phyloP scores from a whole-genome alignment of 1,140 invertebrate species.

The Druon quercuslanigerum region DNA sequence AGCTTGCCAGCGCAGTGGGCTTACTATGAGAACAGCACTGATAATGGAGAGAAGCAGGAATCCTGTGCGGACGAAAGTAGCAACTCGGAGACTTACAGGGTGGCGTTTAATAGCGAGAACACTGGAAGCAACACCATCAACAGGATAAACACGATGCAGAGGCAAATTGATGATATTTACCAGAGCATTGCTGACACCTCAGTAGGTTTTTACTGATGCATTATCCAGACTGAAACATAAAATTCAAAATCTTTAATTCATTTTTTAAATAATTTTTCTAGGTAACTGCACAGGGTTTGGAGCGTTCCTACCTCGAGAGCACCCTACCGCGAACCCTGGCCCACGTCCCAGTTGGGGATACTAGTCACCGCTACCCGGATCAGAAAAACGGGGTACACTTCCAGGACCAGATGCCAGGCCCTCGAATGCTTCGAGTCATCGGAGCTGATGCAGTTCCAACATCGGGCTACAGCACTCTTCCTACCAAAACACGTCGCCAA shows the following conservation, averaged over 20 bases:
- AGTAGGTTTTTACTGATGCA: constrained; percentile 33
- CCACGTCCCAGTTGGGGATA: constrained; percentile 39
- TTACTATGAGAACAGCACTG: constrained; percentile 75
- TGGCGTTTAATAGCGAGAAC: not conserved
- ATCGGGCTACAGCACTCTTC: constrained; percentile 53
- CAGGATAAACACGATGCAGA: constrained; percentile 69
- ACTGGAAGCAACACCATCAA: constrained; percentile 62
- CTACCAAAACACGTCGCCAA: constrained; percentile 58
- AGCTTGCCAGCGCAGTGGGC: constrained; percentile 76
- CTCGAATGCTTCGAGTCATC: constrained; percentile 60
- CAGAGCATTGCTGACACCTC: constrained; percentile 69
- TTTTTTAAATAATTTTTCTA: not conserved
- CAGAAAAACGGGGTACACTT: constrained; percentile 54
- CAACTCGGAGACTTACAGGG: constrained; percentile 42
- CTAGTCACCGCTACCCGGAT: constrained; percentile 52
- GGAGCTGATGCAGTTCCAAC: constrained; percentile 50
- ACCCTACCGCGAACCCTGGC: constrained; percentile 53
- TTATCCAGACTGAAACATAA: not conserved
- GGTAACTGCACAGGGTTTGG: constrained; percentile 54
- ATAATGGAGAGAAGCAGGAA: constrained; percentile 49
- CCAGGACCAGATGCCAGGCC: constrained; percentile 50
- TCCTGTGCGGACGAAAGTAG: constrained; percentile 39
- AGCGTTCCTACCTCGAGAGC: constrained; percentile 61
- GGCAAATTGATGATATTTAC: constrained; percentile 71
- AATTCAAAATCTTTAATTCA: not conserved